Conservation (phyloP, 2,888 invertebrate species). For the Xanthorhoe spadicearia region DNA sequence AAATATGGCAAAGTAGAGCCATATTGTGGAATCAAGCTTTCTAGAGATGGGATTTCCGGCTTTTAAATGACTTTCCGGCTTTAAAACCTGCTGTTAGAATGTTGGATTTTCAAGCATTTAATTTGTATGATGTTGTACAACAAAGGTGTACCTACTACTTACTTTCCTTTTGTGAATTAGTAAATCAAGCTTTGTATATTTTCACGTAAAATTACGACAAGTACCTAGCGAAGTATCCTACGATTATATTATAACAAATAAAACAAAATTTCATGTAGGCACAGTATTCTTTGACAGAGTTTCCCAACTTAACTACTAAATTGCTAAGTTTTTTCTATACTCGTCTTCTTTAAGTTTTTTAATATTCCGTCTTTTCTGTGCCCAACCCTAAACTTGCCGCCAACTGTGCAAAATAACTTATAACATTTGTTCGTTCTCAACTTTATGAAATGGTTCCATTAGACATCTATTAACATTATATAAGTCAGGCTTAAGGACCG, state of each 20-base stretch:
- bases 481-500: background rate
- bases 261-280: too few relatives aligned
- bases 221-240: too few relatives aligned
- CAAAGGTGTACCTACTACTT: too few relatives aligned
- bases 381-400: constrained; percentile 13
- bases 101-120: too few relatives aligned
- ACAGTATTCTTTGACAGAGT: too few relatives aligned
- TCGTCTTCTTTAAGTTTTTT: background rate
- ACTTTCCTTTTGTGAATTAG: too few relatives aligned
- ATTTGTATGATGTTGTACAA: too few relatives aligned
- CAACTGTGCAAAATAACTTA: constrained; percentile 24
- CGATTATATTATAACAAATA: too few relatives aligned
- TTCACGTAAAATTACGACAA: too few relatives aligned
- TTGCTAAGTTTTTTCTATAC: background rate
- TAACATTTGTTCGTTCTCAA: constrained; percentile 21
- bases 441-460: constrained; percentile 16
- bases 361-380: background rate
- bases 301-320: background rate
- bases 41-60: constrained; percentile 13
- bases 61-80: background rate
- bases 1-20: constrained; percentile 14
- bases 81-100: too few relatives aligned
- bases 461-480: constrained; percentile 14
- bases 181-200: too few relatives aligned
- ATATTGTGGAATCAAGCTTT: constrained; percentile 12